phyloP scores from a whole-genome alignment of 2,113 vertebrate species.

The Uria aalge region DNA sequence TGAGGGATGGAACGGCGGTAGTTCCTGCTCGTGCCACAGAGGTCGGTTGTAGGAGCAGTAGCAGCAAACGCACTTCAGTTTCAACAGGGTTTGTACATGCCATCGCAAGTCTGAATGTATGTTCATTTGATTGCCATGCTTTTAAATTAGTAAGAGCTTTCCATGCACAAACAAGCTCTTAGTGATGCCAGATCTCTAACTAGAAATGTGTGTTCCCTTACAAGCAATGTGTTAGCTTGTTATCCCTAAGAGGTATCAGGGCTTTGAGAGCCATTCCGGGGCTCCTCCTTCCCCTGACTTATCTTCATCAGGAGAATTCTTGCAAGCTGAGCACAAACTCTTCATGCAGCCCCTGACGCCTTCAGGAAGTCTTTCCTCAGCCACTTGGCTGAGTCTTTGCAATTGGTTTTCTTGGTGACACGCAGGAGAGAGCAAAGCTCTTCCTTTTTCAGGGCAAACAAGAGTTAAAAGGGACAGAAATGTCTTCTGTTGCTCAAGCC shows the following conservation, averaged over 20 bases:
- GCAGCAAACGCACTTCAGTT: not conserved
- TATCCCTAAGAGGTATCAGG: not conserved
- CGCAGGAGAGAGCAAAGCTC: not conserved
- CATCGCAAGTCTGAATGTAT: not conserved
- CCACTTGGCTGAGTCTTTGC: not conserved
- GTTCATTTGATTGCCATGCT: not conserved
- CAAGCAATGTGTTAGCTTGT: not conserved
- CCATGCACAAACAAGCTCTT: not conserved
- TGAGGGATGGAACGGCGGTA: not conserved
- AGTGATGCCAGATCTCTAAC: not conserved
- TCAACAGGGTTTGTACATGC: not conserved
- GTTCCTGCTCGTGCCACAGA: not conserved
- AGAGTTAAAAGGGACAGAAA: not conserved
- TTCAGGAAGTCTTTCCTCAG: not conserved
- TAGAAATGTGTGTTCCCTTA: not conserved
- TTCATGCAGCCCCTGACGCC: fast-evolving
- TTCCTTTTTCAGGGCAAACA: not conserved
- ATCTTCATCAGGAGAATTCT: not conserved
- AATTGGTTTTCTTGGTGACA: not conserved
- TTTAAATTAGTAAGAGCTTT: not conserved
- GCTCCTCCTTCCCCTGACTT: not conserved
- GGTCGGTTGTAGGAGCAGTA: not conserved
- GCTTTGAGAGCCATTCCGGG: not conserved
- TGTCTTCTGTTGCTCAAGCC: not conserved
- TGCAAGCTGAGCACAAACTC: not conserved